phyloP scores from a whole-genome alignment of 2,113 vertebrate genomes.

The Athene cunicularia region DNA sequence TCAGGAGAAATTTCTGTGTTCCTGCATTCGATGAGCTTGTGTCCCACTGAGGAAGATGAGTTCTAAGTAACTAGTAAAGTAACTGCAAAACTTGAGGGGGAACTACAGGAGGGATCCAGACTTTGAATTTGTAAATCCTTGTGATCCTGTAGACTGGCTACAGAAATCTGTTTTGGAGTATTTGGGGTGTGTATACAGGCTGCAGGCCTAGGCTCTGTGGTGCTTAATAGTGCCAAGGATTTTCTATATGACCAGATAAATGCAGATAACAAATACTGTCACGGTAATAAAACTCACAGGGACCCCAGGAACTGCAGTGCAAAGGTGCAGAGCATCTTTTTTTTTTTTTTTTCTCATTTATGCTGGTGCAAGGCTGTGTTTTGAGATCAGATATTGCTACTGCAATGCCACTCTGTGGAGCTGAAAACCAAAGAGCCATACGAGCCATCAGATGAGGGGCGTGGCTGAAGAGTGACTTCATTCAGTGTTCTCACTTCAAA shows the following conservation, averaged over 20 bases:
- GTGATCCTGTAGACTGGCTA: neutral
- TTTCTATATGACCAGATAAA: neutral
- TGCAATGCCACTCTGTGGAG: neutral
- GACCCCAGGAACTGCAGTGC: neutral
- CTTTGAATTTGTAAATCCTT: neutral
- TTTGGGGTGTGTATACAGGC: neutral
- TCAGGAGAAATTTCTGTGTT: neutral
- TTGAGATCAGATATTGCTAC: neutral
- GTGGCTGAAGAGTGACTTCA: neutral
- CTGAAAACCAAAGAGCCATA: neutral
- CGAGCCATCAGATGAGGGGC: neutral
- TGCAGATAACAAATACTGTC: neutral
- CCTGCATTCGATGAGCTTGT: neutral
- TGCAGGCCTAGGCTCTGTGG: neutral
- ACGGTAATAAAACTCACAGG: neutral
- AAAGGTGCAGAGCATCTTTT: neutral
- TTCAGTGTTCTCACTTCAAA: neutral
- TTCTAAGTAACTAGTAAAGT: neutral
- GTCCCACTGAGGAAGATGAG: neutral
- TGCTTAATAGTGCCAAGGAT: neutral
- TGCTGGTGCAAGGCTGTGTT: neutral
- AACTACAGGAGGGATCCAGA: neutral
- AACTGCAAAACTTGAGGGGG: neutral
- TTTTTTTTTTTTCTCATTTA: neutral
- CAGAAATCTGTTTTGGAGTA: neutral